Evolutionary conservation across 2,113 vertebrate species (phyloP).

Genomic region (Terrapene triunguis): DNA sequence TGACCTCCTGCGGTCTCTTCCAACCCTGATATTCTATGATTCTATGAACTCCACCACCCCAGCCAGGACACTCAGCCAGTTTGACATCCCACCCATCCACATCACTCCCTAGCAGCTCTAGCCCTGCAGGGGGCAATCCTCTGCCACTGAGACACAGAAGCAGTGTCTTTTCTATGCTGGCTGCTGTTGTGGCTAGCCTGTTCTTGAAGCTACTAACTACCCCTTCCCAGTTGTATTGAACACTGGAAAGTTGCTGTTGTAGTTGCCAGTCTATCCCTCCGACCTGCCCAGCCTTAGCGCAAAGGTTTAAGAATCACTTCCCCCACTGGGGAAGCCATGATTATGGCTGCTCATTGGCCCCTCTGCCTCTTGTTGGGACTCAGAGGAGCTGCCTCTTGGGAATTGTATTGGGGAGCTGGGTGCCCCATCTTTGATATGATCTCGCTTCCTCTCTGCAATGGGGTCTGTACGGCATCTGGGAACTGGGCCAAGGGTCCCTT

Average conservation of each 20-base stretch:
- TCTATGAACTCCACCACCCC: too few relatives aligned
- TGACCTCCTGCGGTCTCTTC: too few relatives aligned
- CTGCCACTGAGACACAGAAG: too few relatives aligned
- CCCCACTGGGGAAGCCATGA: background rate
- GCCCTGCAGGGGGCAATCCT: too few relatives aligned
- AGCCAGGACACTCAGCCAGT: too few relatives aligned
- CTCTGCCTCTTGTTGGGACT: background rate
- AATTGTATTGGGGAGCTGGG: rapidly evolving
- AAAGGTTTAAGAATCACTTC: background rate
- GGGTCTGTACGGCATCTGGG: background rate
- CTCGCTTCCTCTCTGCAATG: background rate
- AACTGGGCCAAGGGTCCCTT: background rate
- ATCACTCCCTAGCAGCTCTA: too few relatives aligned
- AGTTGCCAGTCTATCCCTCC: background rate
- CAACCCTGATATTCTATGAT: too few relatives aligned
- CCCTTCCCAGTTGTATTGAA: background rate
- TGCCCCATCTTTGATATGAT: background rate
- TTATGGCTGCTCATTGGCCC: background rate
- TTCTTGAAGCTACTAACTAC: background rate
- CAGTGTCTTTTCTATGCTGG: too few relatives aligned
- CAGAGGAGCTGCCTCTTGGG: background rate
- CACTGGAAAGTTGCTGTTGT: background rate
- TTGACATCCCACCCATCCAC: too few relatives aligned
- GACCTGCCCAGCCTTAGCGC: background rate
- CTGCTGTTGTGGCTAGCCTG: too few relatives aligned